Base-by-base conservation (phyloP, 2,797 vertebrate genomes). In the Potorous gilbertii region DNA sequence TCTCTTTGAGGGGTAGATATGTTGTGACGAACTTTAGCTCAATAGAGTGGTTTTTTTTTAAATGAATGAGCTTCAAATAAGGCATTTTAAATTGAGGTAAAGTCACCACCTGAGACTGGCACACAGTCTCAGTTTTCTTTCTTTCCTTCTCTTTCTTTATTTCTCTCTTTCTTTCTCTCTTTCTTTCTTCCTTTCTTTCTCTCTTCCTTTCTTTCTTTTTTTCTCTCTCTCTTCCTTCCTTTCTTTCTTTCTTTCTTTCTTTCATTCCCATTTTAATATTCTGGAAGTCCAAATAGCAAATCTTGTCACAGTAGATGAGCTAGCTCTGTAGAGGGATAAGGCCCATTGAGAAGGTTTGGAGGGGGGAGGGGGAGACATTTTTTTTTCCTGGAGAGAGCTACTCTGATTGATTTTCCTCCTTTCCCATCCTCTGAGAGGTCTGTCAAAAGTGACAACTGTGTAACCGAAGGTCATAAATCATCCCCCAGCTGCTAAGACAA, bases 321-420 rank as follows among this genome's bases (percentile, higher is more conserved):
- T 96, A 95, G 95, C 89, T 96, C 74, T 91, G 94, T 96, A 81
- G 92, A 92, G 54, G 66, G 34, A 50, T n/a, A 56, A 92, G 90
- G 56, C 46, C 74, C 14, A 28, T 81, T 93, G 92, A 92, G 52
- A 89, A 52, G 59, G 50, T 6, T 28, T 18, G 50, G 10, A 1
- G 24, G 31, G n/a, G 94, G 31, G 0, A 18, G 16, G 13, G 29
- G 9, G 81, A 54, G 46, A 31, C 5, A 1, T 1, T 55, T 90
- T 95, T 94, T 92, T 95, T 94, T 31, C 92, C 10, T 40, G 90
- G 0, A 54, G 90, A 12, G 46, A 93, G 0, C 40, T 50, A 50
- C 24, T 87, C 74, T 87, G 74, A 87, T 87, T 50, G 74, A 87
- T 87, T 87, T 87, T 87, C 74, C 40, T 87, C 74, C 40, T 24